A percentile compares a stretch with the other conserved stretches of the same genome.
Conservation (phyloP, 2,113 vertebrate genomes). For the Coturnix japonica region DNA sequence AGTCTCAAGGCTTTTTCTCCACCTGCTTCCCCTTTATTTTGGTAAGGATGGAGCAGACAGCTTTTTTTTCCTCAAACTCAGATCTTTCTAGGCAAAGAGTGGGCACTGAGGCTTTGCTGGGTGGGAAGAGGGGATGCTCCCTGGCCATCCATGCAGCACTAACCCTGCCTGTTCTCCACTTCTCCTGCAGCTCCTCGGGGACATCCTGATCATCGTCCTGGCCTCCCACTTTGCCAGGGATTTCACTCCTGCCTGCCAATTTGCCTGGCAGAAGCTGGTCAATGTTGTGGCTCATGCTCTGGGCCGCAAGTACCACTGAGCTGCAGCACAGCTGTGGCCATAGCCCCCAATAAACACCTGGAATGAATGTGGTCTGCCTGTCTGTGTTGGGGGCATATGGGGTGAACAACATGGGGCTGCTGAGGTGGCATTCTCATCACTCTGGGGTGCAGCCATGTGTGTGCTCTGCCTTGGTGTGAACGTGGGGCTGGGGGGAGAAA, state of each 20-base stretch:
- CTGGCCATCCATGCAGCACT: accelerated
- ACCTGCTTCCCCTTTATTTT: neutral
- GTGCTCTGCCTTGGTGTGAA: accelerated
- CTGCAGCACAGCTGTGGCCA: accelerated
- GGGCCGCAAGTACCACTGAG: conserved; percentile 83
- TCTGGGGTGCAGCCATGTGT: neutral
- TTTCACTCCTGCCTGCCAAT: conserved; percentile 75
- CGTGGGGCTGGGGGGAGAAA: accelerated
- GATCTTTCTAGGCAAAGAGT: neutral
- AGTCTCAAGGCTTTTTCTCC: neutral
- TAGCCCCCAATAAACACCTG: neutral
- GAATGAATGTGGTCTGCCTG: neutral
- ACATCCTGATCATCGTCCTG: conserved; percentile 79
- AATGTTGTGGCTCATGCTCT: conserved; percentile 80
- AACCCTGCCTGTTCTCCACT: neutral
- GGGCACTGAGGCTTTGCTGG: neutral
- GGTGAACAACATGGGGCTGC: neutral
- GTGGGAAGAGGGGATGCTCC: neutral
- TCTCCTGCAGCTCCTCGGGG: conserved; percentile 79
- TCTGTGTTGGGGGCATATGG: neutral
- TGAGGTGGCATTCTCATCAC: accelerated
- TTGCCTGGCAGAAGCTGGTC: conserved; percentile 82
- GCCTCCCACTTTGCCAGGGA: conserved; percentile 67
- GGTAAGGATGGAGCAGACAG: too few relatives aligned
- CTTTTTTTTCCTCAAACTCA: accelerated